phyloP scores from a whole-genome alignment of 2,888 invertebrate genomes.

The Tenthredo distinguenda region DNA sequence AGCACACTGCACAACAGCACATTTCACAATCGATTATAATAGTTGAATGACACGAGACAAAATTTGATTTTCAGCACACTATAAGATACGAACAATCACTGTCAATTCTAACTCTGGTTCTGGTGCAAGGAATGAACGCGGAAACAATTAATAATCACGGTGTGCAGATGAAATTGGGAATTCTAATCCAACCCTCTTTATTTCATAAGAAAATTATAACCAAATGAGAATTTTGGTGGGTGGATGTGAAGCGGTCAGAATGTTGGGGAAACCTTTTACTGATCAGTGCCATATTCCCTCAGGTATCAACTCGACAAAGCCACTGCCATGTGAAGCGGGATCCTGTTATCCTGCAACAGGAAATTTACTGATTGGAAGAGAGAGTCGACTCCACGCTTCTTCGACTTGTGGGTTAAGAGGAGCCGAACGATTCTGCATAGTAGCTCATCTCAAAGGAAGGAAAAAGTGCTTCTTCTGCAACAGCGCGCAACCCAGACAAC shows the following conservation, averaged over 20 bases:
- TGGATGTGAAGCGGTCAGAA: neutral
- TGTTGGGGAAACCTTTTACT: neutral
- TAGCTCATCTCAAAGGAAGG: constrained; percentile 94
- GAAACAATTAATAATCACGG: constrained; percentile 17
- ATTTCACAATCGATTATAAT: constrained; percentile 7
- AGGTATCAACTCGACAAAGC: constrained; percentile 76
- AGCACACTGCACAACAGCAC: constrained; percentile 28
- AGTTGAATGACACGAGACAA: neutral
- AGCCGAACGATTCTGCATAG: constrained; percentile 95
- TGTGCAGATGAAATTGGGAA: constrained; percentile 40
- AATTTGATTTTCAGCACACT: constrained; percentile 31
- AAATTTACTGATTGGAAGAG: constrained; percentile 97
- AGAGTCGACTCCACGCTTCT: constrained; percentile 90
- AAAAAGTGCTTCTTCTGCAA: constrained; percentile 99
- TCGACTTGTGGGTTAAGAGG: constrained; percentile 95
- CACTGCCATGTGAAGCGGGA: constrained; percentile 94
- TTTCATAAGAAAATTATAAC: constrained; percentile 41
- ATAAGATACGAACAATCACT: neutral
- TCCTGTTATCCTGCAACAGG: constrained; percentile 99
- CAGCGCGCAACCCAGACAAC: constrained; percentile 87
- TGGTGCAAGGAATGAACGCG: constrained; percentile 6
- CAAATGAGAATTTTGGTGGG: neutral
- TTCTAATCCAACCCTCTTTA: neutral
- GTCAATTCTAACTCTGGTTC: neutral
- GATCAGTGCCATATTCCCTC: neutral